Percentiles rank a stretch among this genome's conserved stretches.
Evolutionary conservation across 2,797 vertebrate species (phyloP).

Genomic region (Xerus rutilus): DNA sequence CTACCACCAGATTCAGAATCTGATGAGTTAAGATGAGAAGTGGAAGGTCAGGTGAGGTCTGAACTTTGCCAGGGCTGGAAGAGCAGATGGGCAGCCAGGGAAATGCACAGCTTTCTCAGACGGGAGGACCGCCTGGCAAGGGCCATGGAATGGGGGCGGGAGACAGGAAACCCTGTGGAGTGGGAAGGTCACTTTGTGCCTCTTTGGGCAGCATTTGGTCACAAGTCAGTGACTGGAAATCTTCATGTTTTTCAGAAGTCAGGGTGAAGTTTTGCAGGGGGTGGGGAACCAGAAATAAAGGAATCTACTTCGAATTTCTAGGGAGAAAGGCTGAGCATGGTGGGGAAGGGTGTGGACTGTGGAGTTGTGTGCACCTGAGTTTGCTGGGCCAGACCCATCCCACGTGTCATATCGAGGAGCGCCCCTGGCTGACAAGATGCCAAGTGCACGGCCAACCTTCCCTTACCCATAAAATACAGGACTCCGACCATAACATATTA

Average conservation of each 20-base stretch:
- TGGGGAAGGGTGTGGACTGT: neutral
- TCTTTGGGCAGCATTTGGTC: neutral
- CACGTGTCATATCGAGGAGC: neutral
- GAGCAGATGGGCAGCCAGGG: neutral
- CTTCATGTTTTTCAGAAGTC: neutral
- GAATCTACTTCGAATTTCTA: neutral
- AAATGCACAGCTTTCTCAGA: neutral
- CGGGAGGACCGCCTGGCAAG: neutral
- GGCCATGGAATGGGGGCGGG: neutral
- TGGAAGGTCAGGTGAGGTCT: neutral
- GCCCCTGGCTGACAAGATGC: neutral
- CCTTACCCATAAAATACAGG: neutral
- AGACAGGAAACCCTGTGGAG: neutral
- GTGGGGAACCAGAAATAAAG: neutral
- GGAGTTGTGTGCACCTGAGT: neutral
- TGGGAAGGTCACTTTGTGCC: neutral
- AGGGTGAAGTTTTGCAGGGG: neutral
- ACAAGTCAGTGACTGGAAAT: neutral
- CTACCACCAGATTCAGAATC: constrained; percentile 6
- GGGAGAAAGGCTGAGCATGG: neutral
- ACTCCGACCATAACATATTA: neutral
- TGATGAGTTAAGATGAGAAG: neutral
- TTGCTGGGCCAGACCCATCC: neutral
- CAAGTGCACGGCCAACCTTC: neutral
- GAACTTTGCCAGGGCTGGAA: neutral